phyloP scores from a whole-genome alignment of 1,140 invertebrate genomes.

The Brevipalpus yothersi region DNA sequence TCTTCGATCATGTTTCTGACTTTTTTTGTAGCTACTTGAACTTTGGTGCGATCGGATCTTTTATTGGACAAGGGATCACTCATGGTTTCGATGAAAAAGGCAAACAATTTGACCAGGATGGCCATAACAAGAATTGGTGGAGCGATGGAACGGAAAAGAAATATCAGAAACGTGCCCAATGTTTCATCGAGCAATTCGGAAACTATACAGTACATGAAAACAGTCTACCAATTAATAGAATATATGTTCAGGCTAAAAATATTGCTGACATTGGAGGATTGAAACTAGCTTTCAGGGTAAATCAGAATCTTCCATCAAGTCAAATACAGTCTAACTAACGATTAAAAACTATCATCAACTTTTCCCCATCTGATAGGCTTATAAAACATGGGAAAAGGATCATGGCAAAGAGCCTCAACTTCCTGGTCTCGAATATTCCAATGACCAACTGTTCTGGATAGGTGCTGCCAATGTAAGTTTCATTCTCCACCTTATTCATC shows the following conservation, averaged over 20 bases:
- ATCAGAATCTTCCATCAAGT: background rate
- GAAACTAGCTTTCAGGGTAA: slow-evolving; percentile 27
- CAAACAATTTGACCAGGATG: slow-evolving; percentile 58
- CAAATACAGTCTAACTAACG: too few relatives aligned
- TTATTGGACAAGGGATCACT: slow-evolving; percentile 79
- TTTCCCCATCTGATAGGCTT: slow-evolving; percentile 7
- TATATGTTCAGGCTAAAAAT: slow-evolving; percentile 24
- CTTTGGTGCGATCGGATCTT: slow-evolving; percentile 69
- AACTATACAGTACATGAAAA: slow-evolving; percentile 26
- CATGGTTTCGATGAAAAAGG: slow-evolving; percentile 71
- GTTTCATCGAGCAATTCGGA: slow-evolving; percentile 69
- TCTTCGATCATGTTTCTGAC: background rate
- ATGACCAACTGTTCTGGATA: slow-evolving; percentile 62
- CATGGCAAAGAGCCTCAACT: slow-evolving; percentile 24
- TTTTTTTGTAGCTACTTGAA: slow-evolving; percentile 38
- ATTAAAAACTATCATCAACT: background rate
- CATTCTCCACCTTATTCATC: background rate
- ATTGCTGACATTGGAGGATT: slow-evolving; percentile 34
- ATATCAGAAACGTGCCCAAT: slow-evolving; percentile 48
- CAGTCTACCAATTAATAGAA: slow-evolving; percentile 22
- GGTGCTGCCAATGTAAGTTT: slow-evolving; percentile 40
- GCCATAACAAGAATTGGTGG: slow-evolving; percentile 72
- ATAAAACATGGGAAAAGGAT: slow-evolving; percentile 15
- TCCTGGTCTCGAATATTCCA: slow-evolving; percentile 47
- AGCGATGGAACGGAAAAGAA: slow-evolving; percentile 38